Conservation (phyloP, 1,140 invertebrate genomes). For the Brevipalpus yothersi region DNA sequence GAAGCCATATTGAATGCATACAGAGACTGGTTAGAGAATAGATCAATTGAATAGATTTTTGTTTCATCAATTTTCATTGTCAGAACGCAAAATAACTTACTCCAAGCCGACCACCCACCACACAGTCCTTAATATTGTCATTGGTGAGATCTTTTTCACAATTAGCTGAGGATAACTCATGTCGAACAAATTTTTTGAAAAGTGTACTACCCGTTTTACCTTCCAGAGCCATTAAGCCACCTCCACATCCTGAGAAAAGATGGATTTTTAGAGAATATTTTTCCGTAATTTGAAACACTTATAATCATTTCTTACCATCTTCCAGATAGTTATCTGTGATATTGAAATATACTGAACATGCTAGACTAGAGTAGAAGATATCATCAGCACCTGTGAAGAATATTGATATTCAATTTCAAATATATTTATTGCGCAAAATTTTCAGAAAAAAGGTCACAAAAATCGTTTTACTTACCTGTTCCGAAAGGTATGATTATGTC, state of each 20-base stretch:
- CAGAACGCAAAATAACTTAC: slow-evolving; percentile 4
- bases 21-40: background rate
- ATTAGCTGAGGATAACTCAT: slow-evolving; percentile 45
- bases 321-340: slow-evolving; percentile 23
- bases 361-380: slow-evolving; percentile 20
- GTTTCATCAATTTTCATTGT: background rate
- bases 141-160: slow-evolving; percentile 43
- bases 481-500: slow-evolving; percentile 56
- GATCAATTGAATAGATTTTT: background rate
- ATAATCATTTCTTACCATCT: background rate
- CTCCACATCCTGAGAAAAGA: slow-evolving; percentile 28
- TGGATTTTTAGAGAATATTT: no score
- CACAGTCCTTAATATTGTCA: slow-evolving; percentile 43
- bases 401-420: background rate
- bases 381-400: slow-evolving; percentile 21
- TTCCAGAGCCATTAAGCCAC: slow-evolving; percentile 47
- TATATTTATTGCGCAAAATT: background rate
- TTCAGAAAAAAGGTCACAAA: background rate
- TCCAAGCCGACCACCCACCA: slow-evolving; percentile 32
- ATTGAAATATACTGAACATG: slow-evolving; percentile 39
- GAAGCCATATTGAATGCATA: slow-evolving; percentile 4
- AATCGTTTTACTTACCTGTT: slow-evolving; percentile 24
- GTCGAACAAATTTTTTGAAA: slow-evolving; percentile 45
- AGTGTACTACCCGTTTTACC: slow-evolving; percentile 40
- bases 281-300: no score